Evolutionary conservation across 2,888 invertebrate species (phyloP).

Genomic region (Drosophila acutilabella): DNA sequence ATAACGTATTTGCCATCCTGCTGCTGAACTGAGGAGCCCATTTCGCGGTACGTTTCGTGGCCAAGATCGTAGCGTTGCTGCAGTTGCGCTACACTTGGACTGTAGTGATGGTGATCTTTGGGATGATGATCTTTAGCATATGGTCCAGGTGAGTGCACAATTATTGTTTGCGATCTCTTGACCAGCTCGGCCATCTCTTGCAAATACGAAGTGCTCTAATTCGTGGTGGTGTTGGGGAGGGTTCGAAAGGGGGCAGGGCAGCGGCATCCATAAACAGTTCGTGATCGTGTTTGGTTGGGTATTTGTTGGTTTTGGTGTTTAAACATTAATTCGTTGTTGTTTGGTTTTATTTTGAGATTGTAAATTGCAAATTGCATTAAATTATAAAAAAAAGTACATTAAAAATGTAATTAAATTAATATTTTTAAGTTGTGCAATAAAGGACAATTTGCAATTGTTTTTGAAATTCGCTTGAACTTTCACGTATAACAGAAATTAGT

Average conservation of each 20-base stretch:
- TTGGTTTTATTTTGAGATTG: slow-evolving; percentile 30
- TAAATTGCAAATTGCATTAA: slow-evolving; percentile 73
- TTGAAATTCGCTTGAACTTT: slow-evolving; percentile 16
- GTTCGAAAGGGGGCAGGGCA: slow-evolving; percentile 1
- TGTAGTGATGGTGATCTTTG: slow-evolving; percentile 70
- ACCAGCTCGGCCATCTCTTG: slow-evolving; percentile 84
- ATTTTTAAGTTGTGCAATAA: slow-evolving; percentile 16
- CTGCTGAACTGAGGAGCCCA: slow-evolving; percentile 69
- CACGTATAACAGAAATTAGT: slow-evolving; percentile 31
- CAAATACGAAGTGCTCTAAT: slow-evolving; percentile 83
- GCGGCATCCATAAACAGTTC: slow-evolving; percentile 33
- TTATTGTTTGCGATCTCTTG: slow-evolving; percentile 83
- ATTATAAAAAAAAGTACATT: slow-evolving; percentile 57
- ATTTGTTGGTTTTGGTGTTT: slow-evolving; percentile 14
- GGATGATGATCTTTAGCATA: slow-evolving; percentile 69
- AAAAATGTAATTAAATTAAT: slow-evolving; percentile 21
- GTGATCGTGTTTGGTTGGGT: slow-evolving; percentile 17
- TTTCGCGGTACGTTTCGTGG: slow-evolving; percentile 85
- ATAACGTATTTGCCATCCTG: slow-evolving; percentile 81
- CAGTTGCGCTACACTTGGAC: slow-evolving; percentile 75
- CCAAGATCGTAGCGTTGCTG: slow-evolving; percentile 70
- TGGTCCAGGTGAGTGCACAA: slow-evolving; percentile 82
- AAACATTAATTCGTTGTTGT: slow-evolving; percentile 20
- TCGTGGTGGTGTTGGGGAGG: neutral
- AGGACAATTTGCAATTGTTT: slow-evolving; percentile 24